Conservation (phyloP, 2,888 invertebrate genomes). For the Drosophila bunnanda region DNA sequence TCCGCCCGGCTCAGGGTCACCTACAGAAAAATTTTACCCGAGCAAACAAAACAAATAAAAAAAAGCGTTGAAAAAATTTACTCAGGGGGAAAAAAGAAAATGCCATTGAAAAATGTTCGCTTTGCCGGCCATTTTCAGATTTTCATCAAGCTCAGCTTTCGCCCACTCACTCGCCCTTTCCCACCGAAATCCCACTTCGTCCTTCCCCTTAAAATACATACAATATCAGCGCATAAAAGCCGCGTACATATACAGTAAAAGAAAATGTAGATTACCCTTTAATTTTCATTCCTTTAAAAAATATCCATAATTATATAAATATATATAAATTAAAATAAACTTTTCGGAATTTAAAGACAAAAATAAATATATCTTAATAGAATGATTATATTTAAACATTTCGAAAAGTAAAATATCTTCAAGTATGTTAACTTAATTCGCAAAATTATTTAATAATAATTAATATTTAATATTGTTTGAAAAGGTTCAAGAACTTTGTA, state of each 20-base stretch:
- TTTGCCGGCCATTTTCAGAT: constrained; percentile 72
- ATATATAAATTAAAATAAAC: background rate
- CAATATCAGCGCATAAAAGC: constrained; percentile 75
- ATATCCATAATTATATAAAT: background rate
- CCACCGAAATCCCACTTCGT: constrained; percentile 9
- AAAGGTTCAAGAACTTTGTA: background rate
- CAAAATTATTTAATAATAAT: background rate
- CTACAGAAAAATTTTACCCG: constrained; percentile 48
- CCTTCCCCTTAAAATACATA: constrained; percentile 3
- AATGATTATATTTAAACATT: background rate
- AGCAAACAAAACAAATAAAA: constrained; percentile 34
- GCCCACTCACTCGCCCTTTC: constrained; percentile 29
- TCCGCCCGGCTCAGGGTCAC: constrained; percentile 68
- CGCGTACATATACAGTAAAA: constrained; percentile 52
- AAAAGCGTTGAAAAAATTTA: constrained; percentile 11
- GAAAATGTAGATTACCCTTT: no score
- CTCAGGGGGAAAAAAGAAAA: constrained; percentile 41
- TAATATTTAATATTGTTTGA: no score
- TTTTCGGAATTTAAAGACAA: no score
- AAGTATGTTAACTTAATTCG: no score
- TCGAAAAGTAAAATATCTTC: background rate
- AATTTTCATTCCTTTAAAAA: background rate
- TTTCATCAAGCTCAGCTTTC: constrained; percentile 64
- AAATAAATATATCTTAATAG: background rate
- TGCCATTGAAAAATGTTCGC: constrained; percentile 72